phyloP scores from a whole-genome alignment of 2,113 vertebrate species.

The Ceyx melanurus region DNA sequence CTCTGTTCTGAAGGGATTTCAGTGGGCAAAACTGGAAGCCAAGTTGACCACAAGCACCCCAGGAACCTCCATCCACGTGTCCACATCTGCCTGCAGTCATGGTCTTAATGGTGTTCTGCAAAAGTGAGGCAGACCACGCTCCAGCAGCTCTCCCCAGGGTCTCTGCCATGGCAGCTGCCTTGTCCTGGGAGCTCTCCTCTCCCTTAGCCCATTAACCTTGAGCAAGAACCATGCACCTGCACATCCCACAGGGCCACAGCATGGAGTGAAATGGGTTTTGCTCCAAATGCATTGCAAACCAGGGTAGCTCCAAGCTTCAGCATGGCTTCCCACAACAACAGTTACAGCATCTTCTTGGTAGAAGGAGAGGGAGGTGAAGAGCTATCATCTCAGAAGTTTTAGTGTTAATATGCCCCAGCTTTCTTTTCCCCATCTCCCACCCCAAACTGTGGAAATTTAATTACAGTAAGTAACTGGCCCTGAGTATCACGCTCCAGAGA shows the following conservation, averaged over 20 bases:
- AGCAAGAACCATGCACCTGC: neutral
- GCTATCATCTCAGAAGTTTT: fast-evolving
- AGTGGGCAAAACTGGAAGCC: neutral
- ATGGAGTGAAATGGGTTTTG: fast-evolving
- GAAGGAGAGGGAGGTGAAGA: neutral
- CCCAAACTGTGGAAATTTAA: neutral
- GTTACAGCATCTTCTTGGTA: fast-evolving
- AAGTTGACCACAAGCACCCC: neutral
- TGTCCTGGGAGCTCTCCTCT: neutral
- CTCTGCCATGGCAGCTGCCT: fast-evolving
- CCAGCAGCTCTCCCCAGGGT: fast-evolving
- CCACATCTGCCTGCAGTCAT: neutral
- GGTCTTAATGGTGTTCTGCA: fast-evolving
- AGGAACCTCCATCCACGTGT: neutral
- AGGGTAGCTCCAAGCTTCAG: fast-evolving
- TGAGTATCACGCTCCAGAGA: neutral
- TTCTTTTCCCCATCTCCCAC: neutral
- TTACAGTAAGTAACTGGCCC: neutral
- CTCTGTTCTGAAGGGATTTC: neutral
- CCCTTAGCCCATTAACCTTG: neutral
- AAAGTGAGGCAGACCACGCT: neutral
- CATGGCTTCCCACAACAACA: neutral
- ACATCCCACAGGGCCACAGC: fast-evolving
- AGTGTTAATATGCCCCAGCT: fast-evolving
- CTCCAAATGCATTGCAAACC: neutral